Conservation (phyloP, 2,888 invertebrate species). For the Psylliodes chrysocephalus region DNA sequence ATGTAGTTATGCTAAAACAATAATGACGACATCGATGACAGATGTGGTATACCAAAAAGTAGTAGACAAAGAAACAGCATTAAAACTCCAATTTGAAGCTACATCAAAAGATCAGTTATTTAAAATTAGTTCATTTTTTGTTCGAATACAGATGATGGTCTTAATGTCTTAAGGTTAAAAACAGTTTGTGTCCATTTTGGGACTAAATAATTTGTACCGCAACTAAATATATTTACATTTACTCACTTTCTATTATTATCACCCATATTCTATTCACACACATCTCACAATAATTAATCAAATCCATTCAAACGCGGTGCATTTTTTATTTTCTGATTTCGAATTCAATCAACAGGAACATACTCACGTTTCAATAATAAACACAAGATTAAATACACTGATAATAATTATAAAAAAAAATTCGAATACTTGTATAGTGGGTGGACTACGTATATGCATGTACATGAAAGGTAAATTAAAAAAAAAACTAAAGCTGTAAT, state of each 20-base stretch:
- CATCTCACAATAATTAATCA: not conserved
- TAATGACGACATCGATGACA: no score
- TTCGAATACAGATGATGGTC: no score
- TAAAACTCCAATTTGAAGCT: no score
- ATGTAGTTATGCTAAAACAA: no score
- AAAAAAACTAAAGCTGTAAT: slow-evolving; percentile 20
- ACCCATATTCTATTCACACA: not conserved
- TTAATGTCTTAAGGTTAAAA: no score
- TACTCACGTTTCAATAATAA: slow-evolving; percentile 21
- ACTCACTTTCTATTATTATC: not conserved
- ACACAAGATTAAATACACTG: slow-evolving; percentile 5
- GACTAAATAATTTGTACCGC: no score
- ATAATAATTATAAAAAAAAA: slow-evolving; percentile 1
- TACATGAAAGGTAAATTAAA: not conserved
- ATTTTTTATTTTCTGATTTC: slow-evolving; percentile 1
- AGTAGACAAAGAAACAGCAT: no score
- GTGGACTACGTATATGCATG: slow-evolving; percentile 7
- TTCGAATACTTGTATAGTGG: not conserved
- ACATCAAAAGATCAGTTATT: no score
- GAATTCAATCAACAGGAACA: slow-evolving; percentile 27
- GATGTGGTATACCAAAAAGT: no score
- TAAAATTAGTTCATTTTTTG: no score
- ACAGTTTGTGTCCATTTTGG: no score
- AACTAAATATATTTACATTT: no score
- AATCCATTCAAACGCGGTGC: not conserved